Evolutionary conservation across 2,797 vertebrate genomes (phyloP).

Genomic region (Coregonus suidteri): DNA sequence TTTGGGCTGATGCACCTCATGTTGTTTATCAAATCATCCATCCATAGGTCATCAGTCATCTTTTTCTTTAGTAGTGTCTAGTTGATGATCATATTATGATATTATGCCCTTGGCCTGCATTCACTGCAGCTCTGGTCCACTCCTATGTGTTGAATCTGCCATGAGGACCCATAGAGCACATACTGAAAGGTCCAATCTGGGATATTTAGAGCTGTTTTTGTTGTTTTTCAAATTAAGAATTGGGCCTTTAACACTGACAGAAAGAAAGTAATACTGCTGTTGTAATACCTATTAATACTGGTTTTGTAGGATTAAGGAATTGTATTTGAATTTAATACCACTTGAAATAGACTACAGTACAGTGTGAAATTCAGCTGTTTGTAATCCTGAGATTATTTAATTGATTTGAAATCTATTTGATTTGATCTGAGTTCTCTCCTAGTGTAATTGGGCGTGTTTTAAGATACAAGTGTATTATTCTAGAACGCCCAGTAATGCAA

Average conservation of each 20-base stretch:
- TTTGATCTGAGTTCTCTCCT: too few relatives aligned
- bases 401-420: too few relatives aligned
- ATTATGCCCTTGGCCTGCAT: background rate
- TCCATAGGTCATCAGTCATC: conserved; percentile 29
- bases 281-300: background rate
- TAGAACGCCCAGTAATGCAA: conserved; percentile 17
- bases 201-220: background rate
- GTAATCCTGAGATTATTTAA: too few relatives aligned
- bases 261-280: background rate
- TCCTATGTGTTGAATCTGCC: background rate
- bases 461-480: background rate
- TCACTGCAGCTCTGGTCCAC: background rate
- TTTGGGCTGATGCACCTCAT: conserved; percentile 33
- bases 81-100: too few relatives aligned
- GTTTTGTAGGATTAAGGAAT: background rate
- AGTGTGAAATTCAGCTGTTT: too few relatives aligned
- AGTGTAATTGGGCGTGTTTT: background rate
- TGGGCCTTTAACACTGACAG: background rate
- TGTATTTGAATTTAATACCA: background rate
- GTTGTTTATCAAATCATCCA: conserved; percentile 17
- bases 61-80: background rate
- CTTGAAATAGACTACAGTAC: background rate
- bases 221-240: background rate
- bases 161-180: too few relatives aligned
- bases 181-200: background rate